Evolutionary conservation across 1,140 invertebrate genomes (phyloP).

Genomic region (Halesus radiatus): DNA sequence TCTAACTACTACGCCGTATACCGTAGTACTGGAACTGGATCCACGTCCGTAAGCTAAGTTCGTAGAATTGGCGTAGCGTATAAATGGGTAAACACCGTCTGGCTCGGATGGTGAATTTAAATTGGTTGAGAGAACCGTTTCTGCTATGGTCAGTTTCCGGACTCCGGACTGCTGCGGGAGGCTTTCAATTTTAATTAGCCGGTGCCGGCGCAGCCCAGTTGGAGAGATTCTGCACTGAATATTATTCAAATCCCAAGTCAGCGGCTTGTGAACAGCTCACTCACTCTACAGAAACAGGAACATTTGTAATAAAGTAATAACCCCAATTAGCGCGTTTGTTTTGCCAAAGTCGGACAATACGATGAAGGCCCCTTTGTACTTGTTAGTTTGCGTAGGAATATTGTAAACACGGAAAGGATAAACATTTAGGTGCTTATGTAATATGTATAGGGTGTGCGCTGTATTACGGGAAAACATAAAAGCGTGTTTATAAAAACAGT

Average conservation of each 20-base stretch:
- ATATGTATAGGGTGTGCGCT: too few relatives aligned
- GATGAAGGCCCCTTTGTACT: too few relatives aligned
- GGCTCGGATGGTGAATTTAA: conserved; percentile 48
- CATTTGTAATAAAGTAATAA: too few relatives aligned
- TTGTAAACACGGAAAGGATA: too few relatives aligned
- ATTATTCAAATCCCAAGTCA: not conserved
- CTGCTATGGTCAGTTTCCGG: conserved; percentile 3
- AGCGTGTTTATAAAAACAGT: too few relatives aligned
- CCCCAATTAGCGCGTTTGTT: too few relatives aligned
- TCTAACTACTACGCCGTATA: not conserved
- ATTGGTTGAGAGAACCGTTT: conserved; percentile 39
- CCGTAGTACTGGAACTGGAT: not conserved
- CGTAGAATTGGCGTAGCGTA: conserved; percentile 1
- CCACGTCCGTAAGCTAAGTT: not conserved
- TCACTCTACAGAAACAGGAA: too few relatives aligned
- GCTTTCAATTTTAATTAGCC: conserved; percentile 36
- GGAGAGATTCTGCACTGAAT: conserved; percentile 1
- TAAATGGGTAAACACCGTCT: conserved; percentile 52
- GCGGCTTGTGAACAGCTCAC: too few relatives aligned
- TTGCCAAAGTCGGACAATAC: too few relatives aligned
- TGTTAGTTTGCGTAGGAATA: too few relatives aligned
- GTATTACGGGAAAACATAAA: too few relatives aligned
- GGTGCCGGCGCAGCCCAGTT: not conserved
- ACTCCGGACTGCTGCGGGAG: not conserved
- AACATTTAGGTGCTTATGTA: too few relatives aligned